Evolutionary conservation across 1,140 invertebrate species (phyloP).

Genomic region (Drosophila triauraria): DNA sequence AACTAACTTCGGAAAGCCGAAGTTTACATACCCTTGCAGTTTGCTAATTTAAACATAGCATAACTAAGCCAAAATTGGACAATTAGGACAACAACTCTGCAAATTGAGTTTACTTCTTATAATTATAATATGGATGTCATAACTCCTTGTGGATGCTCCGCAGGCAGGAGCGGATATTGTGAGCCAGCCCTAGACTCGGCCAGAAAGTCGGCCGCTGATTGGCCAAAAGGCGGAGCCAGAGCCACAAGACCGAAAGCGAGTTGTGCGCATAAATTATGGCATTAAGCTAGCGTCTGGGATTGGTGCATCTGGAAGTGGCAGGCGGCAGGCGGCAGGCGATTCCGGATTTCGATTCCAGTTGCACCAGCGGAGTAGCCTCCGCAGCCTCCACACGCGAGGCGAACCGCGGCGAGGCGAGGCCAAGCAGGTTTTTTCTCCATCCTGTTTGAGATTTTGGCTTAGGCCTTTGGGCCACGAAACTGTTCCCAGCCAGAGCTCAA

Average conservation of each 20-base stretch:
- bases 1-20: no score
- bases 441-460: conserved; percentile 15
- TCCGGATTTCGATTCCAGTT: conserved; percentile 38
- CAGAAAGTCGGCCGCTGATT: conserved; percentile 58
- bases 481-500: conserved; percentile 58
- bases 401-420: conserved; percentile 1
- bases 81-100: no score
- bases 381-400: conserved; percentile 30
- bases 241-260: conserved; percentile 48
- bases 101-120: not conserved
- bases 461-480: conserved; percentile 20
- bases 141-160: conserved; percentile 1
- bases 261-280: conserved; percentile 83
- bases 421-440: conserved; percentile 51
- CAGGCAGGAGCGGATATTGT: conserved; percentile 8
- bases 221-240: conserved; percentile 78
- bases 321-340: conserved; percentile 22
- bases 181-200: conserved; percentile 54
- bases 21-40: no score
- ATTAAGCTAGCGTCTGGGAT: conserved; percentile 78
- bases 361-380: conserved; percentile 17
- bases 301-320: conserved; percentile 58
- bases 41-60: no score
- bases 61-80: no score
- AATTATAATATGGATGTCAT: not conserved